These are phyloP conservation scores for Herminia tarsipennalis DNA, from an alignment of 2,888 invertebrate species.

Conservation along the genomic window DNA sequence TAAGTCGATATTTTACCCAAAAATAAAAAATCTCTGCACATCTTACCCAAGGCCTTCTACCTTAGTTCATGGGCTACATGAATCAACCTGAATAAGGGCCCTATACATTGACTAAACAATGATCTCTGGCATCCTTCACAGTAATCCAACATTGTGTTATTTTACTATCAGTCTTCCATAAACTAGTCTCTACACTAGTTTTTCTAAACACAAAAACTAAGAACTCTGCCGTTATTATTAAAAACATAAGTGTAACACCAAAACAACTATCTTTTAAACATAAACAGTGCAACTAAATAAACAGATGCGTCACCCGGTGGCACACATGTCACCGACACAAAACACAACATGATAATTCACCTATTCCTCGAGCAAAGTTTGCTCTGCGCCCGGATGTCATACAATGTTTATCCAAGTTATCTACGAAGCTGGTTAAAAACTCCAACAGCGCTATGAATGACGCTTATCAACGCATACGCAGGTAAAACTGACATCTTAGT, in stretches of 20 bases:
- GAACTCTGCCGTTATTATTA: too few species aligned
- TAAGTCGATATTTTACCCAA: too few species aligned
- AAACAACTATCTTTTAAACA: constrained; percentile 21
- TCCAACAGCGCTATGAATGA: constrained; percentile 58
- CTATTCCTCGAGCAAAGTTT: constrained; percentile 52
- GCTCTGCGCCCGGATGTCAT: constrained; percentile 72
- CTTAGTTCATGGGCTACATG: too few species aligned
- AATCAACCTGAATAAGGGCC: too few species aligned
- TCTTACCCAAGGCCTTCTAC: too few species aligned
- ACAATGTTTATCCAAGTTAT: constrained; percentile 69
- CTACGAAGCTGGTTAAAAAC: constrained; percentile 56
- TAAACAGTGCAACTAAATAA: constrained; percentile 31
- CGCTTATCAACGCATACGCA: constrained; percentile 63
- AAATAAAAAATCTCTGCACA: too few species aligned
- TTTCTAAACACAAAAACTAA: too few species aligned
- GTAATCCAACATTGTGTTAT: too few species aligned
- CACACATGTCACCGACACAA: constrained; percentile 53
- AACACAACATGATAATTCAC: constrained; percentile 44
- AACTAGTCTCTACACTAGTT: too few species aligned
- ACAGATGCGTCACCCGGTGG: constrained; percentile 51
- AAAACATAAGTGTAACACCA: constrained; percentile 4
- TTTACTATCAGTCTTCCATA: too few species aligned
- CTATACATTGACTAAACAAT: too few species aligned
- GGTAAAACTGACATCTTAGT: constrained; percentile 64
- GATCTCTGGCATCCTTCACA: too few species aligned